These are phyloP conservation scores for Euproctis similis DNA, from an alignment of 2,888 invertebrate genomes.

Conservation along the genomic window DNA sequence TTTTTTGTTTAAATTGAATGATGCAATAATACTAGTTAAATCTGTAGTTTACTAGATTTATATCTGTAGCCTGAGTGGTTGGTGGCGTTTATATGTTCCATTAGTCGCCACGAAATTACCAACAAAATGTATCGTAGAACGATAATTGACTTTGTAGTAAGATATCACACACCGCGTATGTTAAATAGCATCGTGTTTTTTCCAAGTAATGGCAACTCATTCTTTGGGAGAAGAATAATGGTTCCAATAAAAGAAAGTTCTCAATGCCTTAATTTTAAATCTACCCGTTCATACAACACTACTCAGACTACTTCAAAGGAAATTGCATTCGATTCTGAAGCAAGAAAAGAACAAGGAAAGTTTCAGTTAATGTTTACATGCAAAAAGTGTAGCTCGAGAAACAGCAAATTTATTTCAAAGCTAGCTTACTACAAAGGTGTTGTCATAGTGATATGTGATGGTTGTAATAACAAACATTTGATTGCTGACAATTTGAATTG, in stretches of 20 bases:
- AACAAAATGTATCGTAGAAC: conserved; percentile 53
- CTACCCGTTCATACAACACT: conserved; percentile 51
- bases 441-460: conserved; percentile 92
- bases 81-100: too few relatives aligned
- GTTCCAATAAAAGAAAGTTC: conserved; percentile 39
- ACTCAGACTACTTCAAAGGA: conserved; percentile 36
- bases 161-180: conserved; percentile 60
- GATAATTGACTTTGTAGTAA: conserved; percentile 63
- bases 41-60: too few relatives aligned
- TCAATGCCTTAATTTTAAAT: conserved; percentile 46
- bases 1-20: too few relatives aligned
- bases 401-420: conserved; percentile 88
- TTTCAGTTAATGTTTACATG: conserved; percentile 89
- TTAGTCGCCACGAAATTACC: too few relatives aligned
- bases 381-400: conserved; percentile 88
- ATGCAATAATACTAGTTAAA: too few relatives aligned
- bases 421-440: conserved; percentile 90
- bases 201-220: conserved; percentile 65
- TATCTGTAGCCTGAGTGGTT: too few relatives aligned
- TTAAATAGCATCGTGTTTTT: conserved; percentile 61
- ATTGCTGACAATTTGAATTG: conserved; percentile 98
- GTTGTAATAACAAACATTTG: conserved; percentile 92
- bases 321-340: conserved; percentile 30
- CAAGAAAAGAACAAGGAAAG: conserved; percentile 64
- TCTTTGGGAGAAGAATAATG: conserved; percentile 52